phyloP scores from a whole-genome alignment of 2,888 invertebrate genomes.

The Lepidocyrtoides sp. region DNA sequence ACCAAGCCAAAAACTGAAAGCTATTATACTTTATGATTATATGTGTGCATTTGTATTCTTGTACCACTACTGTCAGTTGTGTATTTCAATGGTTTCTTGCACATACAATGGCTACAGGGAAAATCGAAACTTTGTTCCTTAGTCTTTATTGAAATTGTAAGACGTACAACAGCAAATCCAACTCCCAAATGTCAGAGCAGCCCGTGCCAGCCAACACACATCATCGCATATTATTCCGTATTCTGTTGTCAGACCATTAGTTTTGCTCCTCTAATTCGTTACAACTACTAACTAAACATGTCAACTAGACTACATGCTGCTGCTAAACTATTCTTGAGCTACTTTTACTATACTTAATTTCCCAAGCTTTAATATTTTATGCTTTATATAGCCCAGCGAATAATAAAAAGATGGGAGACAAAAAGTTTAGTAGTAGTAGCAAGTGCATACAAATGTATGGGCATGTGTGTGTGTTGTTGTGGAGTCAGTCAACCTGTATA shows the following conservation, averaged over 20 bases:
- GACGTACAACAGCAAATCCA: neutral
- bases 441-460: neutral
- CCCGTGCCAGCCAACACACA: slow-evolving; percentile 59
- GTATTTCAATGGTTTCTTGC: too few species aligned
- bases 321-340: neutral
- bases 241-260: slow-evolving; percentile 74
- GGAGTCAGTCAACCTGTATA: slow-evolving; percentile 30
- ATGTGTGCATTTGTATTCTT: too few species aligned
- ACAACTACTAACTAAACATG: slow-evolving; percentile 12
- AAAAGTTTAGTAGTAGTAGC: too few species aligned
- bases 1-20: neutral
- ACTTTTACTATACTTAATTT: slow-evolving; percentile 1
- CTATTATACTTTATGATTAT: too few species aligned
- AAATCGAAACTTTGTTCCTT: neutral
- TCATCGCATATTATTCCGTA: slow-evolving; percentile 56
- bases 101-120: too few species aligned
- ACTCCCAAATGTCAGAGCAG: slow-evolving; percentile 62
- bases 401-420: slow-evolving; percentile 18
- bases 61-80: too few species aligned
- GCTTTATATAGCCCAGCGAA: too few species aligned
- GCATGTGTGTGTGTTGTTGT: neutral
- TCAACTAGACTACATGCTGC: too few species aligned
- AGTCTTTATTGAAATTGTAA: slow-evolving; percentile 26
- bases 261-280: slow-evolving; percentile 50
- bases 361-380: neutral